Evolutionary conservation across 2,113 vertebrate genomes (phyloP).

Genomic region (Coracopsis vasa): DNA sequence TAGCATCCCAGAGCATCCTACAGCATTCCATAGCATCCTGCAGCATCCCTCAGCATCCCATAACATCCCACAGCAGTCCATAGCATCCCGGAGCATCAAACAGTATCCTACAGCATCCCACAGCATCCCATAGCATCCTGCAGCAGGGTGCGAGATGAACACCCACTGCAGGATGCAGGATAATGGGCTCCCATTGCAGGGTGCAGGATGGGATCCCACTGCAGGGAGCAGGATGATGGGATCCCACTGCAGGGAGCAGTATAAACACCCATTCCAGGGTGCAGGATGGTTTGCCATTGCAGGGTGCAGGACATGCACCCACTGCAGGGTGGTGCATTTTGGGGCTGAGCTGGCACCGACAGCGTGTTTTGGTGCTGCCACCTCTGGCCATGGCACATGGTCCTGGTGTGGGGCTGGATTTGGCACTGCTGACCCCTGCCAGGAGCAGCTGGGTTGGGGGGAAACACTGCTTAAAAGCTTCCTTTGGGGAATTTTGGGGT

Average conservation of each 20-base stretch:
- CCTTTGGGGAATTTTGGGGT: neutral
- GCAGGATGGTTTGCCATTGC: neutral
- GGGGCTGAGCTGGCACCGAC: neutral
- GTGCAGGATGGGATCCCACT: no score
- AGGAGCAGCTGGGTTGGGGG: rapidly evolving
- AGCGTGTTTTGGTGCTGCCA: neutral
- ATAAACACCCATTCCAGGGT: neutral
- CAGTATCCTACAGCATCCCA: no score
- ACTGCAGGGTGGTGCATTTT: neutral
- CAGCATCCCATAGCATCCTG: neutral
- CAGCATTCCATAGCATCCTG: no score
- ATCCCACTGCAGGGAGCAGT: neutral
- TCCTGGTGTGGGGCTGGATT: neutral
- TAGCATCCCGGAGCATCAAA: rapidly evolving
- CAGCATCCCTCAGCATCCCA: no score
- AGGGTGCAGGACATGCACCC: neutral
- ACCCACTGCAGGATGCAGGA: no score
- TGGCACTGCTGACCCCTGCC: neutral
- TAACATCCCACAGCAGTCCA: neutral
- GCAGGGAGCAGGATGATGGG: neutral
- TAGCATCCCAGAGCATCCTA: no score
- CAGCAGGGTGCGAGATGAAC: neutral
- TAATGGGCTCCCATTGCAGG: neutral
- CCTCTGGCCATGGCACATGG: neutral
- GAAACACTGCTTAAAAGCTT: neutral